Conservation (phyloP, 2,113 vertebrate genomes). For the Tiliqua scincoides region DNA sequence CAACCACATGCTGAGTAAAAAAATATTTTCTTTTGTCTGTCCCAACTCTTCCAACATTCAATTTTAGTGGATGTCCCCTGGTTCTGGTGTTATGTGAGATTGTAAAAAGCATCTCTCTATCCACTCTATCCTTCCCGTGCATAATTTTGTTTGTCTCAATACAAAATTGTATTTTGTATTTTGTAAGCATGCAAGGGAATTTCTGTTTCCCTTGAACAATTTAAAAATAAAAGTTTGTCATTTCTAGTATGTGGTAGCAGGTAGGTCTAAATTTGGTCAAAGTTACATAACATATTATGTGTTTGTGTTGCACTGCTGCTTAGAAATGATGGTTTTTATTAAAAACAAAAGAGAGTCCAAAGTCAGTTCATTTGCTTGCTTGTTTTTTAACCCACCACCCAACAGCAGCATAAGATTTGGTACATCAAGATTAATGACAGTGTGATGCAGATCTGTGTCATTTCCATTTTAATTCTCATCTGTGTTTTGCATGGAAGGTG, state of each 20-base stretch:
- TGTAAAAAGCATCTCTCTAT: too few species aligned
- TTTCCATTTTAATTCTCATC: conserved; percentile 70
- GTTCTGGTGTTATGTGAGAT: too few species aligned
- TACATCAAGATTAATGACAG: conserved; percentile 65
- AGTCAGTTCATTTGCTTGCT: background rate
- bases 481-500: conserved; percentile 56
- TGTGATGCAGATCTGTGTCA: conserved; percentile 60
- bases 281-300: conserved; percentile 3
- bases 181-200: conserved; percentile 30
- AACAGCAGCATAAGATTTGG: conserved; percentile 45
- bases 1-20: too few species aligned
- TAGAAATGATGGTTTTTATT: conserved; percentile 26
- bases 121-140: too few species aligned
- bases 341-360: conserved; percentile 17
- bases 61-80: too few species aligned
- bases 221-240: background rate
- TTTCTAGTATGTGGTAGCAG: background rate
- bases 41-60: too few species aligned
- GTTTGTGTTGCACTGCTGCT: background rate
- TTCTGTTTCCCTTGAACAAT: background rate
- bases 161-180: too few species aligned
- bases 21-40: too few species aligned
- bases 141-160: too few species aligned
- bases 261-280: conserved; percentile 6
- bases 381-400: conserved; percentile 19